A percentile compares a stretch with the other conserved stretches of the same genome.
These are phyloP conservation scores for Diabrotica virgifera DNA, from an alignment of 1,140 invertebrate genomes.

Conservation along the genomic window DNA sequence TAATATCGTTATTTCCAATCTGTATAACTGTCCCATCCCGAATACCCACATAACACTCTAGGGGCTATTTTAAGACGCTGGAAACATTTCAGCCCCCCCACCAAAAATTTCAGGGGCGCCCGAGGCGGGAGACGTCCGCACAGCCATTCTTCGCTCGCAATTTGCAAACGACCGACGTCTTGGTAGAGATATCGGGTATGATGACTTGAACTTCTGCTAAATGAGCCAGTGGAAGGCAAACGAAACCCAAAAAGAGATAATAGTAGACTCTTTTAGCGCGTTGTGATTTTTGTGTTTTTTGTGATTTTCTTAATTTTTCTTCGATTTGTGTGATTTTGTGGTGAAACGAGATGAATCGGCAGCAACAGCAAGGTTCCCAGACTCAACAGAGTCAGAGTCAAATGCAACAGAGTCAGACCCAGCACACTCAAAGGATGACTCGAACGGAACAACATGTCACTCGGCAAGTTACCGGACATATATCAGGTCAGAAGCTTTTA, in stretches of 20 bases:
- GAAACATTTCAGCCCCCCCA: conserved; percentile 32
- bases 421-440: conserved; percentile 64
- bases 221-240: conserved; percentile 61
- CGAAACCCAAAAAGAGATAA: conserved; percentile 29
- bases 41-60: neutral
- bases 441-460: conserved; percentile 73
- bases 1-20: no score
- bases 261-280: conserved; percentile 23
- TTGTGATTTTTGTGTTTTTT: conserved; percentile 41
- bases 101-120: conserved; percentile 41
- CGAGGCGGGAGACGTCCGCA: conserved; percentile 47
- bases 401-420: conserved; percentile 51
- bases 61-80: conserved; percentile 1
- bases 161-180: conserved; percentile 86
- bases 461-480: conserved; percentile 72
- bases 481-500: conserved; percentile 63
- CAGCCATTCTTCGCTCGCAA: conserved; percentile 71
- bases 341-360: conserved; percentile 47
- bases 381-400: conserved; percentile 55
- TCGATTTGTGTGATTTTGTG: conserved; percentile 44
- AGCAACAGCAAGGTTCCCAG: conserved; percentile 50
- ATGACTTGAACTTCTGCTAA: conserved; percentile 78
- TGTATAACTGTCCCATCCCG: neutral
- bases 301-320: conserved; percentile 34
- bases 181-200: conserved; percentile 74